Conservation (phyloP, 2,797 vertebrate species). For the Hafferia zeledoni region DNA sequence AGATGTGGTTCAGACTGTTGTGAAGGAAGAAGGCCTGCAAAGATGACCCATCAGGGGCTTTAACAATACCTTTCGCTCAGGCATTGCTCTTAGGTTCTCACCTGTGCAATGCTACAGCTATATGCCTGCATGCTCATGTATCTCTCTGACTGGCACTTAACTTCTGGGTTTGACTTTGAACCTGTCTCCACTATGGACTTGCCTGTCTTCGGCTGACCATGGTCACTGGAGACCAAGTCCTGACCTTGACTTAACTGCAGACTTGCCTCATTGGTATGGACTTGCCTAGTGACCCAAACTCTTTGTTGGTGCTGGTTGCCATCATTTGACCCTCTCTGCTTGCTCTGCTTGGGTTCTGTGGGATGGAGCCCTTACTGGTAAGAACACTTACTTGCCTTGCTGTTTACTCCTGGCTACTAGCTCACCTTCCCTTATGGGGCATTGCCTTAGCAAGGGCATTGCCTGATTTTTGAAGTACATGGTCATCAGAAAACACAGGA, state of each 20-base stretch:
- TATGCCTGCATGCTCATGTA: background rate
- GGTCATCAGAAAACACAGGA: background rate
- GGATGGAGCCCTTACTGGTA: background rate
- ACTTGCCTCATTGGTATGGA: background rate
- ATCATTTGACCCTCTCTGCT: background rate
- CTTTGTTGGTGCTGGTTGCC: background rate
- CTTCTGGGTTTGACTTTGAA: background rate
- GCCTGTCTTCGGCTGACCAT: background rate
- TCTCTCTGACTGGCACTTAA: background rate
- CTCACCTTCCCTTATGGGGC: background rate
- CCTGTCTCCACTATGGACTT: background rate
- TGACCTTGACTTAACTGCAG: background rate
- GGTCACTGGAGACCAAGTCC: rapidly evolving
- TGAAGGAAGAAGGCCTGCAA: background rate
- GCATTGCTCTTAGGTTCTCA: background rate
- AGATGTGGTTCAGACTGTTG: background rate
- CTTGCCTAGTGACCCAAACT: background rate
- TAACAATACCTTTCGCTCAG: background rate
- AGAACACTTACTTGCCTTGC: background rate
- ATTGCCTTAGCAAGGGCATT: background rate
- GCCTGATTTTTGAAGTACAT: background rate
- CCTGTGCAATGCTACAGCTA: background rate
- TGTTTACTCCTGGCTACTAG: background rate
- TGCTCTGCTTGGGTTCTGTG: background rate
- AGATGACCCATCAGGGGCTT: background rate